Evolutionary conservation across 2,888 invertebrate species (phyloP), one percentile per base, ranked within the genome.

Genomic region (Scelioninae gen. 2): DNA sequence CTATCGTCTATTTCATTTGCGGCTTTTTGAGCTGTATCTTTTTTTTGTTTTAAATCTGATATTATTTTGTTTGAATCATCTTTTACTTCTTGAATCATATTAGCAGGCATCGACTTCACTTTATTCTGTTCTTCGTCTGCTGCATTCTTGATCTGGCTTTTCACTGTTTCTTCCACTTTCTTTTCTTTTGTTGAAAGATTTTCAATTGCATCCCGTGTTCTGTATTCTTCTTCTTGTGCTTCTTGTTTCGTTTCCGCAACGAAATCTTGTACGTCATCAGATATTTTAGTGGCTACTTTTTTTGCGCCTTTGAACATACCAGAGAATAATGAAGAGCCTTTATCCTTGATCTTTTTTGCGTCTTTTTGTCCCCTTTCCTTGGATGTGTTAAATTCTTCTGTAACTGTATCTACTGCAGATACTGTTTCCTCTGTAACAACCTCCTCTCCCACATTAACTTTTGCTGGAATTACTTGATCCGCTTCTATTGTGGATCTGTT

Each of bases 211-310:
- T 22, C 28, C 10, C 13, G 13, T 11, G 7, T 13, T 1, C 11
- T 11, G 7, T 25, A 4, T 11, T 61, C 50, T 25, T 15, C 28
- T 10, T 16, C 7, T 15, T 46, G 6, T 11, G 41, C 41, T 10
- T 43, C 50, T 2, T 79, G 75, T 45, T 83, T 83, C 0, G 81
- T 78, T 35, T 81, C 82, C 6, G 83, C 80, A 2, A 80, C 50
- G 18, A 81, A 82, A 7, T 83, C 83, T 46, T 79, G 79, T 0
- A 82, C 78, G 5, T 81, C 81, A 7, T 79, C 80, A 9, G 78
- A 76, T 1, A 78, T 77, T 5, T 78, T 78, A 0, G 78, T 78
- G 1, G 78, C 76, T 0, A 76, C 74, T 9, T 79, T 75, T 52
- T 79, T 80, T 0, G 64, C 52, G 0, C 73, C 63, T 45, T 73